Percentiles rank a stretch among this genome's conserved stretches.
These are phyloP conservation scores for Trogon surrucura DNA, from an alignment of 2,113 vertebrate species.

Conservation along the genomic window DNA sequence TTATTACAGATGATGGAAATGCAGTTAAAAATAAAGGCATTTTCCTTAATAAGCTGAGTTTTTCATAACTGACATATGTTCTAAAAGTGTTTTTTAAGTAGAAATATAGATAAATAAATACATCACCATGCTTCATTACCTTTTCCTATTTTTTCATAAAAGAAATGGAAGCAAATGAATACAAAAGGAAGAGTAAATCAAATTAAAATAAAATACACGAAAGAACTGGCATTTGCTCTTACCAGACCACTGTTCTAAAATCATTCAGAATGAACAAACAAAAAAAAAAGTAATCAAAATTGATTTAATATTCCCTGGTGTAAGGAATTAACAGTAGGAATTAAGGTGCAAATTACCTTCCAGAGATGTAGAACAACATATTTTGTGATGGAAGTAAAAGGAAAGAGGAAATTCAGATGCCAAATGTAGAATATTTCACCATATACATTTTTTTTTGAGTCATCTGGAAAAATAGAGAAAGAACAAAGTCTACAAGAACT, in stretches of 20 bases:
- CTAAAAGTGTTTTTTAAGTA: background rate
- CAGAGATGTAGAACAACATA: background rate
- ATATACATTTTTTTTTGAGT: rapidly evolving
- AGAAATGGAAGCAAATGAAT: background rate
- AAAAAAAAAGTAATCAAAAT: background rate
- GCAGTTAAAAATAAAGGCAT: background rate
- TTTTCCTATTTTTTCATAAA: background rate
- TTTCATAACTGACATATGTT: background rate
- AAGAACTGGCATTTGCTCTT: background rate
- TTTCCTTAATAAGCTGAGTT: background rate
- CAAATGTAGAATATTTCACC: background rate
- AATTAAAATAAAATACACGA: background rate
- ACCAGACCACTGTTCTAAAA: background rate
- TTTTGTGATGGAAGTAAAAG: background rate
- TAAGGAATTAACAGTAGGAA: background rate
- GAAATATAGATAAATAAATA: background rate
- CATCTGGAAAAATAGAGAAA: background rate
- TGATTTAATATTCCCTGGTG: background rate
- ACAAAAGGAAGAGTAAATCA: background rate
- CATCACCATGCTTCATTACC: background rate
- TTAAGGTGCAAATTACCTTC: background rate
- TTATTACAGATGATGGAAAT: background rate
- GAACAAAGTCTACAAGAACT: background rate
- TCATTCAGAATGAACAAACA: background rate
- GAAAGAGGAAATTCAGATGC: background rate